Evolutionary conservation across 2,113 vertebrate species (phyloP), one percentile per base, ranked within the genome.

Genomic region (Clupea harengus): DNA sequence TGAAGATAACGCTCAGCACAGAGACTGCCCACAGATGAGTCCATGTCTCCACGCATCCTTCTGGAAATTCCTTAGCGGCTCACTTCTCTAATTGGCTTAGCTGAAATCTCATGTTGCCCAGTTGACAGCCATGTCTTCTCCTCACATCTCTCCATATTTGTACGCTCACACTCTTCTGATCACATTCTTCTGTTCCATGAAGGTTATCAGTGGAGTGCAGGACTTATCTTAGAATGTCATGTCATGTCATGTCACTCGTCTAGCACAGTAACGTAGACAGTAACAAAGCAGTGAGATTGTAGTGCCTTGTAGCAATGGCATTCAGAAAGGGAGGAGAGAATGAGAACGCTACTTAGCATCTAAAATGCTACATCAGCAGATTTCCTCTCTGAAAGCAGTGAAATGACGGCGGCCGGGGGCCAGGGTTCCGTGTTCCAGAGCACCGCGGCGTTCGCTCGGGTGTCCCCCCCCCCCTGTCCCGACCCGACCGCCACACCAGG

Each of bases 31-130:
- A 39, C 80, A 75, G 57, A 80, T 67, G 72, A 18, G 46, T 6
- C 54, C 22, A n/a, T 64, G 54, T 57, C 49, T 87, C 28, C 50
- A 28, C 72, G 50, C 28, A 52, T 88, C 49, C 83, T 72, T 85
- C 45, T 17, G 17, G 72, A 72, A 67, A 54, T 50, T n/a, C 67
- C 28, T 4, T 44, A 39, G 67, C 82, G 81, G 72, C 49, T 6
- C 78, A 81, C 32, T 88, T 81, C 81, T 54, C 57, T 80, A 82
- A 54, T 64, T 72, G 49, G 49, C 28, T 44, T 44, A 45, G 45
- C 8, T 50, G 47, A 81, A 17, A 80, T 28, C 67, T 60, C 3
- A 75, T 22, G 22, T 72, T 13, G 45, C 57, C 45, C 39, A 45
- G 17, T 46, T 45, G 39, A 45, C 13, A 54, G 25, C 32, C 82